Evolutionary conservation across 2,888 invertebrate genomes (phyloP), one percentile per base, ranked within the genome.

Genomic region (Cephus spinipes): DNA sequence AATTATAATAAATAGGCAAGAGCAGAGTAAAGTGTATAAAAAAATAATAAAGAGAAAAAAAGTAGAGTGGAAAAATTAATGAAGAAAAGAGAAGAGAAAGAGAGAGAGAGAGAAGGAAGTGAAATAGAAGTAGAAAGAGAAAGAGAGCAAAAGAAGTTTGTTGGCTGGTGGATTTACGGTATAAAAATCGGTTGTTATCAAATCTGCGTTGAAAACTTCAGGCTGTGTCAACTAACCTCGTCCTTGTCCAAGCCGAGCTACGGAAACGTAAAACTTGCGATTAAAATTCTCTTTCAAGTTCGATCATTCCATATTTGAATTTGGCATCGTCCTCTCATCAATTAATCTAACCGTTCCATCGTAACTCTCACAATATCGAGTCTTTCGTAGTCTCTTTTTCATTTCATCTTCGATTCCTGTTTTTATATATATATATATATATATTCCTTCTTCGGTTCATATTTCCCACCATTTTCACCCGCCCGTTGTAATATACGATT

Each of bases 161-260:
- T 81, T 81, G 81, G 79, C 82, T 55, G 79, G 81, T 80, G 82
- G 80, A 81, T 77, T 82, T 83, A 83, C 81, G 80, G 74, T 81
- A 55, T 55, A 81, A 82, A 80, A 30, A 82, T 83, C 81, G 82
- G 81, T 83, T 84, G 81, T 71, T 71, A 71, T 81, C 83, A 82
- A 82, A 83, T 83, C 83, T 85, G 84, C 83, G 83, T 85, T 83
- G 84, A 87, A 86, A 88, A 85, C 87, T 86, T 88, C 87, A 89
- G 86, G 87, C 86, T 87, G 88, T 83, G 80, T 85, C 55, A 82
- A 92, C 92, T 92, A 91, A 96, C 96, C 96, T 96, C 96, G 94
- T 96, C 96, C 95, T 96, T 96, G 95, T 96, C 96, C 96, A 96
- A 96, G 96, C 96, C 96, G 96, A 96, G 96, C 96, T 96, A 95